phyloP scores from a whole-genome alignment of 2,113 vertebrate genomes.

The Hydrochoerus hydrochaeris region DNA sequence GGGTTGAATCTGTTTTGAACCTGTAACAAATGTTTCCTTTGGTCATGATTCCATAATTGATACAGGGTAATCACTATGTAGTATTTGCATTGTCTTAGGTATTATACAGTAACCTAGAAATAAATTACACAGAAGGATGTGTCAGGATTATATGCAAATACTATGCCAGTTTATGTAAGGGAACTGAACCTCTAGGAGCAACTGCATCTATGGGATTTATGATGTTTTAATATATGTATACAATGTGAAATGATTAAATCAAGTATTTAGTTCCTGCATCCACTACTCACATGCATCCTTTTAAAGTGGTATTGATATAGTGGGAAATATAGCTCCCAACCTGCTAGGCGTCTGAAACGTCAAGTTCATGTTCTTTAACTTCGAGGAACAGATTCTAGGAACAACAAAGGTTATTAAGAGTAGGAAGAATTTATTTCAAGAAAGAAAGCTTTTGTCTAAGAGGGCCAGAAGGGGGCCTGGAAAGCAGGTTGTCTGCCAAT shows the following conservation, averaged over 20 bases:
- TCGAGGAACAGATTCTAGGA: not conserved
- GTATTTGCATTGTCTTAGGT: not conserved
- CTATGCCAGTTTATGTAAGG: not conserved
- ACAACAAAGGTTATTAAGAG: not conserved
- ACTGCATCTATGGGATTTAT: too few species aligned
- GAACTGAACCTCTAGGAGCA: not conserved
- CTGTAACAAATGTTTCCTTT: not conserved
- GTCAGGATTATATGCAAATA: not conserved
- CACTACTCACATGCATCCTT: not conserved
- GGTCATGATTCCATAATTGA: not conserved
- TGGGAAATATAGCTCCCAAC: too few species aligned
- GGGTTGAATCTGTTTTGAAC: not conserved
- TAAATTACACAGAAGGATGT: not conserved
- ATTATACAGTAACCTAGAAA: not conserved
- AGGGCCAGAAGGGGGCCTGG: not conserved
- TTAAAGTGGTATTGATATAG: not conserved
- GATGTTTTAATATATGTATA: not conserved
- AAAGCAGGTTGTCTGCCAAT: not conserved
- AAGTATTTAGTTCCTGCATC: not conserved
- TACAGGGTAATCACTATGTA: not conserved
- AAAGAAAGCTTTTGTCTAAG: not conserved
- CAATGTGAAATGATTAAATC: not conserved
- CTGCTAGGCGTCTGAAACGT: too few species aligned
- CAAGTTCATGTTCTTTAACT: too few species aligned
- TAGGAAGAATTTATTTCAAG: not conserved